phyloP scores from a whole-genome alignment of 2,113 vertebrate species.

The Eretmochelys imbricata region DNA sequence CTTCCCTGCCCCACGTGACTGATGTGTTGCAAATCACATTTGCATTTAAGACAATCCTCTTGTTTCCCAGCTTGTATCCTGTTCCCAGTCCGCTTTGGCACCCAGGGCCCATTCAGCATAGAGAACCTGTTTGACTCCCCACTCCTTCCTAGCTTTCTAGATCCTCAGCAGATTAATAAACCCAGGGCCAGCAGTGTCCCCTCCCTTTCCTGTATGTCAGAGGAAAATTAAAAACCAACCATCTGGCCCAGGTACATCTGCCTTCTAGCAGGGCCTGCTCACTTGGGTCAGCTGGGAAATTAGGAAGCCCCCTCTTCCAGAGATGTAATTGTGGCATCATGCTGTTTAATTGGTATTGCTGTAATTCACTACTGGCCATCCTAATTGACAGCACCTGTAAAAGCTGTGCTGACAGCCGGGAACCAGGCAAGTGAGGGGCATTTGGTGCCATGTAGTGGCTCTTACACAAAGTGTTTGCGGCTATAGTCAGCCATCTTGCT shows the following conservation, averaged over 20 bases:
- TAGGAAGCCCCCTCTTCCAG: background rate
- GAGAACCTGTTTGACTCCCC: background rate
- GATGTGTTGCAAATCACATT: background rate
- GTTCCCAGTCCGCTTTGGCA: background rate
- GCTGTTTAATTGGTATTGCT: background rate
- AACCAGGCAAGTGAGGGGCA: background rate
- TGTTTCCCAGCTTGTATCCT: no score
- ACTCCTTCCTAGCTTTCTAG: background rate
- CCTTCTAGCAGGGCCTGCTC: background rate
- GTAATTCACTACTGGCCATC: background rate
- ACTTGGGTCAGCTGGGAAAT: background rate
- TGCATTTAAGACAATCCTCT: background rate
- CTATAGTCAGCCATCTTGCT: background rate
- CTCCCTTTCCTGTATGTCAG: background rate
- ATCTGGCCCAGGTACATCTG: background rate
- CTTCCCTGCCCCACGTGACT: no score
- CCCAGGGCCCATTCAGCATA: no score
- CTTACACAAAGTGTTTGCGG: background rate
- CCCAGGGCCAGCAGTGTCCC: background rate
- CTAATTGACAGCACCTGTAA: conserved; percentile 18
- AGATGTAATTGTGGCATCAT: background rate
- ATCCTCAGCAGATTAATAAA: background rate
- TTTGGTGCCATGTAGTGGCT: background rate
- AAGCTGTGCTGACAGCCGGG: background rate
- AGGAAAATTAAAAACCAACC: background rate